These are phyloP conservation scores for Gadopsis bispinosus DNA, from an alignment of 2,797 vertebrate genomes.

Conservation along the genomic window DNA sequence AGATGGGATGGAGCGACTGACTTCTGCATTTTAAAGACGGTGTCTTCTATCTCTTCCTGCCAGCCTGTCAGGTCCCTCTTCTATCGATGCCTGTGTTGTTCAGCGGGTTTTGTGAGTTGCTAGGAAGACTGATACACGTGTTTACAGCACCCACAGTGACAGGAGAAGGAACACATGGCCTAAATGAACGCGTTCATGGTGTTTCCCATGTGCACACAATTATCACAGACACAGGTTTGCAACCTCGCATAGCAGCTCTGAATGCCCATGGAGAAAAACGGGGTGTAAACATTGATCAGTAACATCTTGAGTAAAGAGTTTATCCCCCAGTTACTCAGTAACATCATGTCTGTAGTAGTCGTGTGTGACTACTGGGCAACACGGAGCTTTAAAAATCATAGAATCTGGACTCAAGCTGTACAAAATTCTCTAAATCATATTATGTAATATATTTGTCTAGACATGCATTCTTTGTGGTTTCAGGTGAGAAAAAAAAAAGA, in stretches of 20 bases:
- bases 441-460: not conserved
- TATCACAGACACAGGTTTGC: not conserved
- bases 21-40: slow-evolving; percentile 75
- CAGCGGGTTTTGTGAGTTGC: not conserved
- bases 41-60: slow-evolving; percentile 73
- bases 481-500: not conserved
- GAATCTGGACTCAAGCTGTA: not conserved
- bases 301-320: slow-evolving; percentile 22
- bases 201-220: slow-evolving; percentile 20
- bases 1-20: slow-evolving; percentile 77
- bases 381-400: not conserved
- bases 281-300: slow-evolving; percentile 25
- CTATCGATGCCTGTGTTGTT: slow-evolving; percentile 30
- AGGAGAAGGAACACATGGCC: slow-evolving; percentile 18
- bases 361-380: not conserved
- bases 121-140: slow-evolving; percentile 43
- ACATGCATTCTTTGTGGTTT: not conserved
- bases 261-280: not conserved
- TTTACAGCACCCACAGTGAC: slow-evolving; percentile 30
- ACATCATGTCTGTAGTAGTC: not conserved
- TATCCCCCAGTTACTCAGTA: not conserved
- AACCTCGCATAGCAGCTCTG: not conserved
- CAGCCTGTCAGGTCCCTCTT: slow-evolving; percentile 60
- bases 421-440: slow-evolving; percentile 4
- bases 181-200: slow-evolving; percentile 11